A percentile compares a stretch with the other conserved stretches of the same genome.
phyloP scores from a whole-genome alignment of 2,113 vertebrate genomes.

The Erythrocebus patas region DNA sequence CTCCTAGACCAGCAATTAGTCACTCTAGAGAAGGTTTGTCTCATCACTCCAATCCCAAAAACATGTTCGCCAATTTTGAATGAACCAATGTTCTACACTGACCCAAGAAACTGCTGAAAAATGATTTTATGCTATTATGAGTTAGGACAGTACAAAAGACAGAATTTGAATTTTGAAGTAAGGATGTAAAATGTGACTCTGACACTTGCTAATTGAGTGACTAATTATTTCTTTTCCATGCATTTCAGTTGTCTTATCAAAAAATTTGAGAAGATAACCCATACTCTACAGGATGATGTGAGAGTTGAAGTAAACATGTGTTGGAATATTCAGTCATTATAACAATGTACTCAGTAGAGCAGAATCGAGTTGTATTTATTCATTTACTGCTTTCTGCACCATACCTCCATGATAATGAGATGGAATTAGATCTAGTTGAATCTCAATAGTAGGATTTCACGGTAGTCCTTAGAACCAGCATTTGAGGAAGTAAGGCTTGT shows the following conservation, averaged over 20 bases:
- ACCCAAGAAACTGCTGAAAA: neutral
- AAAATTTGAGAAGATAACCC: neutral
- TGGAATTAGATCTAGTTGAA: neutral
- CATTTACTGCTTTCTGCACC: neutral
- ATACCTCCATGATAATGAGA: neutral
- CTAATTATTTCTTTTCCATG: neutral
- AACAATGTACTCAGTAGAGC: neutral
- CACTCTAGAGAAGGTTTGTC: neutral
- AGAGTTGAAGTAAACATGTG: neutral
- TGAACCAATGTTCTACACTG: accelerated
- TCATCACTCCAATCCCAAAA: neutral
- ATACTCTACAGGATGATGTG: neutral
- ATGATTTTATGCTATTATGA: neutral
- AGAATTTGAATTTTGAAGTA: neutral
- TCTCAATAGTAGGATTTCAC: neutral
- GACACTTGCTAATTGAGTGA: neutral
- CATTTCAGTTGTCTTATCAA: neutral
- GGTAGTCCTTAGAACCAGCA: neutral
- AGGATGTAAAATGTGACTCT: neutral
- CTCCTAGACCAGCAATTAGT: neutral
- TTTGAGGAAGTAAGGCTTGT: neutral
- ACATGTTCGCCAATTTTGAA: neutral
- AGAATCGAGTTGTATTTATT: neutral
- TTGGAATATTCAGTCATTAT: neutral
- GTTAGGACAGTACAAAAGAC: neutral